Base-by-base conservation (phyloP, 2,797 vertebrate species). In the Apogon hyalosoma region DNA sequence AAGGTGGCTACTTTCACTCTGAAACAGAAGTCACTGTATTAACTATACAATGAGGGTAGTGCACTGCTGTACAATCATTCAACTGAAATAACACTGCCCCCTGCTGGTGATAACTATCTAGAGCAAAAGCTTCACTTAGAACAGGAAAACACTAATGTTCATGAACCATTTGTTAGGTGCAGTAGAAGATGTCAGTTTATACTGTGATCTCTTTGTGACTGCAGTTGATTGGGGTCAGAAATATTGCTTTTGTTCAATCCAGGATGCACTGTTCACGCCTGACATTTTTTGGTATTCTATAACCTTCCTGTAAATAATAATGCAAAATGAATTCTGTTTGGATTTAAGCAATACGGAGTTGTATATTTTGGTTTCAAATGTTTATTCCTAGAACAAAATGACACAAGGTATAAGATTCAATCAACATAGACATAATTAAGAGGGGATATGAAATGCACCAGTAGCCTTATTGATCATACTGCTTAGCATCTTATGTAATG, bases 81-180 rank as follows among this genome's bases (percentile, higher is more conserved):
- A 62, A 78, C 73, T 80, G 54, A 31, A 75, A 77, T 68, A 87
- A 80, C 80, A 90, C 88, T 91, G 89, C 89, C 90, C 87, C 87
- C 91, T 92, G 68, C 87, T 89, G 92, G 88, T 78, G 19, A 0
- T 9, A 58, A 47, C 39, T 10, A 57, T 45, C 36, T 0, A 63
- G 45, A 66, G 66, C 77, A 71, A 73, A 73, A 28, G 18, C 46
- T 66, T 53, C 36, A 7, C 41, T 70, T 14, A 42, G 12, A 67
- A 9, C 28, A 38, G 18, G 40, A 58, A 7, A 28, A 66, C 15
- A 38, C 6, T 18, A 0, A 1, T 28, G 36, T 46, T 53, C 42
- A 19, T 11, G 1, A 6, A 10, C 50, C 5, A 6, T 2, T 45
- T 7, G 13, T 51, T 38, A 73, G 7, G 11, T 19, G 4, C 13